Percentiles rank a stretch among this genome's conserved stretches.
Conservation (phyloP, 1,140 invertebrate genomes). For the Zelostemma sp. region DNA sequence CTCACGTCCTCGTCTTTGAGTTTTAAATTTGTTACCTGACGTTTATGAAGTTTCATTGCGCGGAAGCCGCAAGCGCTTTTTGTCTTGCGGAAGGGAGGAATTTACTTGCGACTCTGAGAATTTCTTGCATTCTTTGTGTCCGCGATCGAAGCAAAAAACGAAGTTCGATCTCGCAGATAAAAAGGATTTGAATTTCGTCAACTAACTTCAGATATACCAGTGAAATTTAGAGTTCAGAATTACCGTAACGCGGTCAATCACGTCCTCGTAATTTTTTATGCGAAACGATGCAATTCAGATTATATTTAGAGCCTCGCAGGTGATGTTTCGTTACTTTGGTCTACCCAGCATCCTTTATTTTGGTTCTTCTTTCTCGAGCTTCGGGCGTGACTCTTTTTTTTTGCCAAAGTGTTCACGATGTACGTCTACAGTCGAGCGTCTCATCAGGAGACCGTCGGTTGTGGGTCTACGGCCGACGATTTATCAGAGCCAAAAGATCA, state of each 20-base stretch:
- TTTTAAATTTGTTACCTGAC: conserved; percentile 30
- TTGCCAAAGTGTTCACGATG: not conserved
- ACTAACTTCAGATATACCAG: too few species aligned
- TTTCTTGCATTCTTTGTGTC: too few species aligned
- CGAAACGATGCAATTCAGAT: too few species aligned
- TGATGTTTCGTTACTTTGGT: not conserved
- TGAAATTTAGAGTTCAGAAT: too few species aligned
- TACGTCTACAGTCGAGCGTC: conserved; percentile 9
- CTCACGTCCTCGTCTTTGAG: conserved; percentile 24
- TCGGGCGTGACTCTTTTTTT: conserved; percentile 9
- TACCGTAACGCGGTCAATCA: too few species aligned
- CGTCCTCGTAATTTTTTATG: too few species aligned
- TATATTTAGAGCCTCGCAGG: too few species aligned
- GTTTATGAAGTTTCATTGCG: conserved; percentile 25
- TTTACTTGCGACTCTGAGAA: not conserved
- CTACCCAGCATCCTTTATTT: conserved; percentile 16
- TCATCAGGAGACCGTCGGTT: conserved; percentile 39
- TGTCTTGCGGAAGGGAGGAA: not conserved
- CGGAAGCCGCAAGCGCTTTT: not conserved
- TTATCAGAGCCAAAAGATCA: conserved; percentile 61
- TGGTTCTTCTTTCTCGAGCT: not conserved
- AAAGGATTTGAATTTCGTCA: too few species aligned
- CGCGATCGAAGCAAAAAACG: too few species aligned
- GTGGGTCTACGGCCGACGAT: conserved; percentile 51
- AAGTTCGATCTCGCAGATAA: too few species aligned